Percentiles rank a stretch among this genome's conserved stretches.
Evolutionary conservation across 1,140 invertebrate species (phyloP).

Genomic region (Ips nitidus): DNA sequence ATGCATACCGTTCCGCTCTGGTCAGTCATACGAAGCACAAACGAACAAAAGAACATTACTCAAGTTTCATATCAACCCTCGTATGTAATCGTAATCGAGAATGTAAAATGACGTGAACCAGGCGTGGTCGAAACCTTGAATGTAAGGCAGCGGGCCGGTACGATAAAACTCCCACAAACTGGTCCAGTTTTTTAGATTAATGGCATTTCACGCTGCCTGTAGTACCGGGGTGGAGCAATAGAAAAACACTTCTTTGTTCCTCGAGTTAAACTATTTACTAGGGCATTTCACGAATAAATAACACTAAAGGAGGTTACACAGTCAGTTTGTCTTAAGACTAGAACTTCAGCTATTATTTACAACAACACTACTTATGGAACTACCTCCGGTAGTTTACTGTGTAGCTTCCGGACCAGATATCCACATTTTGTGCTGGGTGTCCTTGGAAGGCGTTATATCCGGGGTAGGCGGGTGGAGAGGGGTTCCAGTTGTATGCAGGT

Average conservation of each 20-base stretch:
- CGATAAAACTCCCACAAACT: slow-evolving; percentile 9
- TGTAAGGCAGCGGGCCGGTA: background rate
- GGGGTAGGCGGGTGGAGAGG: slow-evolving; percentile 48
- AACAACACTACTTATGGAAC: background rate
- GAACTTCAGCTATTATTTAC: too few relatives aligned
- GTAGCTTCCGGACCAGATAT: slow-evolving; percentile 69
- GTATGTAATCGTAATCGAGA: too few relatives aligned
- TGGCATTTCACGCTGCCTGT: too few relatives aligned
- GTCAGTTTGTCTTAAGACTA: too few relatives aligned
- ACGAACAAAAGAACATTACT: too few relatives aligned
- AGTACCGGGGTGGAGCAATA: background rate
- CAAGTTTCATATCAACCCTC: too few relatives aligned
- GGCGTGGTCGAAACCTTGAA: slow-evolving; percentile 3
- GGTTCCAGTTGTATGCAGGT: slow-evolving; percentile 51
- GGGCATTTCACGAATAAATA: too few relatives aligned
- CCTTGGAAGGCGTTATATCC: slow-evolving; percentile 53
- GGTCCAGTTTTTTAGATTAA: slow-evolving; percentile 1
- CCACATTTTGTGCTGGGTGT: slow-evolving; percentile 65
- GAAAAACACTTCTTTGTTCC: slow-evolving; percentile 1
- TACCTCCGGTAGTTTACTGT: slow-evolving; percentile 61
- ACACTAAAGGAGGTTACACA: too few relatives aligned
- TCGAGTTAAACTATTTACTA: too few relatives aligned
- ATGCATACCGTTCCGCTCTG: too few relatives aligned
- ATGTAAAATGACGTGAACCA: background rate
- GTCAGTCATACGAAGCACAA: too few relatives aligned